Base-by-base conservation (phyloP, 1,140 invertebrate genomes). In the Brachionus angularis region DNA sequence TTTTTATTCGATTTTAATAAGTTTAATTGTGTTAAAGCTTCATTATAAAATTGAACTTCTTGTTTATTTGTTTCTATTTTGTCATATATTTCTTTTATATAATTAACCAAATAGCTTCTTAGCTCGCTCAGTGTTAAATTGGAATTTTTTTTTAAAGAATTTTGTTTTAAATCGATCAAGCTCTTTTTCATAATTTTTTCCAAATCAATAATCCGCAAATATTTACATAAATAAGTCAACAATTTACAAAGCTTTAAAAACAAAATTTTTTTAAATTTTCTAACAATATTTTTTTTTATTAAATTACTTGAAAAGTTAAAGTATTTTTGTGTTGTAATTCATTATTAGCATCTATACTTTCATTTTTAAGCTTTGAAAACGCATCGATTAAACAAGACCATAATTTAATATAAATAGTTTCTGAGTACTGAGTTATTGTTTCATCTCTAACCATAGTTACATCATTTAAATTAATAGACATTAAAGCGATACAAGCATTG, bases 41-140 rank as follows among this genome's bases (percentile, higher is more conserved):
- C 62, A 31, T 46, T 67, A 21, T 67, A 67, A 25, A 67, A 67
- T 67, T 67, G 62, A 47, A 67, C 62, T 67, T 67, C 62, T 46
- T 29, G 23, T 50, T 67, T 67, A 36, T 67, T 25, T 23, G 31
- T 44, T 4, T 67, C 62, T 5, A 67, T 67, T 67, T 67, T 14
- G 5, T 46, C 62, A 50, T 47, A 67, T 18, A 67, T 67, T 3
- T 16, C 16, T 36, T 46, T 50, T n/a, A 67, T 67, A 14, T 67
- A 67, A 23, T 50, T 29, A 3, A 46, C 47, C 8, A 67, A 33
- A 67, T 21, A 36, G 3, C 16, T 33, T 31, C 62, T 46, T 27
- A 67, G 18, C 27, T 67, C 62, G 25, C 7, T 50, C n/a, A 46
- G 16, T 31, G 62, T 31, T 5, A 67, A 25, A 23, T 21, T 67